Conservation (phyloP, 1,140 invertebrate genomes). For the Trachymyrmex cornetzi region DNA sequence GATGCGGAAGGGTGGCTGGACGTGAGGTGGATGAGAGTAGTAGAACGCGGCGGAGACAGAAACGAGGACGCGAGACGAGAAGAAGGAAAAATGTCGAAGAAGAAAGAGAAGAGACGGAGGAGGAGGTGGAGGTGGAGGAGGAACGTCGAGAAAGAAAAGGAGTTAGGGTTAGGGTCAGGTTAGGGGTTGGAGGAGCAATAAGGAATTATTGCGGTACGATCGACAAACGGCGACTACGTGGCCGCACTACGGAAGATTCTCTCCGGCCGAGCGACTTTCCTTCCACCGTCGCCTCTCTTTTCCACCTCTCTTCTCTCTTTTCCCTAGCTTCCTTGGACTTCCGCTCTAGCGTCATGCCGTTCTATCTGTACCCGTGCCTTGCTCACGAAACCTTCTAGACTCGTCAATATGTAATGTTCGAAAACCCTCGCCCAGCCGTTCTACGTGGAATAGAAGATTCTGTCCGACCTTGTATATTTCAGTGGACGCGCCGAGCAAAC, state of each 20-base stretch:
- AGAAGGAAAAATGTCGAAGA: conserved; percentile 63
- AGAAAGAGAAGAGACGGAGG: conserved; percentile 36
- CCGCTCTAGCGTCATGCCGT: conserved; percentile 41
- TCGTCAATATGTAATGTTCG: conserved; percentile 83
- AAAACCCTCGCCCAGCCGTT: conserved; percentile 41
- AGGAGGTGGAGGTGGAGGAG: conserved; percentile 35
- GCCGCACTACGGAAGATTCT: conserved; percentile 83
- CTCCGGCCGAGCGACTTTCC: conserved; percentile 64
- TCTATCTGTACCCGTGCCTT: conserved; percentile 25
- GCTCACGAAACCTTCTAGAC: conserved; percentile 68
- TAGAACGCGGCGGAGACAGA: conserved; percentile 50
- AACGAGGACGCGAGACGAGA: conserved; percentile 61
- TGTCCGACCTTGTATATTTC: conserved; percentile 71
- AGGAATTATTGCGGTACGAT: conserved; percentile 87
- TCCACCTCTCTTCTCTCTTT: conserved; percentile 41
- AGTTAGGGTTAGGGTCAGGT: conserved; percentile 77
- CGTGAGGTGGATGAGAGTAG: conserved; percentile 33
- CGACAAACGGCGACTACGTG: conserved; percentile 87
- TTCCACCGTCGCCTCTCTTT: conserved; percentile 60
- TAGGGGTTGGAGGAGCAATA: conserved; percentile 85
- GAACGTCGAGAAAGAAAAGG: conserved; percentile 66
- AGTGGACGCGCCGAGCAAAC: conserved; percentile 46
- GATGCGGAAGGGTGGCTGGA: background rate
- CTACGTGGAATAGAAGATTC: conserved; percentile 78
- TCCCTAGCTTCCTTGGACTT: conserved; percentile 41